Evolutionary conservation across 1,140 invertebrate species (phyloP), one percentile per base, ranked within the genome.

Genomic region (Drosophila insularis): DNA sequence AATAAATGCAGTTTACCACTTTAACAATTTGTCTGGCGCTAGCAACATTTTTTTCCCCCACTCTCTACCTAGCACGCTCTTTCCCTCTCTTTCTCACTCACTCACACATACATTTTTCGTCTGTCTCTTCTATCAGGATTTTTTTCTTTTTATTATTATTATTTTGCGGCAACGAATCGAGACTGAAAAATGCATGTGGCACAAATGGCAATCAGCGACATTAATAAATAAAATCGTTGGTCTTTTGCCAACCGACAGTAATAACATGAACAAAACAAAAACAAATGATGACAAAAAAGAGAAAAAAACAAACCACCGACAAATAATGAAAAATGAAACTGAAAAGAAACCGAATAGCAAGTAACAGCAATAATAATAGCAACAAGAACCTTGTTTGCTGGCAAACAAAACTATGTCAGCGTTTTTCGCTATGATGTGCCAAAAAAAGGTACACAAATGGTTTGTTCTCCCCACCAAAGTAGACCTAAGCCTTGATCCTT

Each of bases 151-250:
- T 67, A 39, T 21, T 39, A 46, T 32, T 21, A 55, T 39, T 58
- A 46, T 23, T 39, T 21, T 39, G 14, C n/a, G n/a, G 39, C 40
- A 55, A 37, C 32, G 43, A 50, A 50, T 59, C 21, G 31, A 13
- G 50, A 75, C 65, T 71, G 55, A 58, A 80, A 71, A 75, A 72
- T 67, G 65, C 64, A 69, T 81, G 67, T 71, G 68, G 72, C 74
- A 77, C 63, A 77, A 77, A 64, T 72, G 78, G 69, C 79, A 77
- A 81, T 81, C 78, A 81, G 70, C 73, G 66, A 62, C 74, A 77
- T 81, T 81, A 81, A 81, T 81, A 81, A 81, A 81, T 81, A 74
- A 81, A 81, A 81, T 74, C 68, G 53, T 77, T 75, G 78, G 71
- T 80, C 63, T 71, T 75, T 80, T 80, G 78, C 77, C 78, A 80